Base-by-base conservation (phyloP, 2,797 vertebrate species). In the Poeciliopsis gracilis region DNA sequence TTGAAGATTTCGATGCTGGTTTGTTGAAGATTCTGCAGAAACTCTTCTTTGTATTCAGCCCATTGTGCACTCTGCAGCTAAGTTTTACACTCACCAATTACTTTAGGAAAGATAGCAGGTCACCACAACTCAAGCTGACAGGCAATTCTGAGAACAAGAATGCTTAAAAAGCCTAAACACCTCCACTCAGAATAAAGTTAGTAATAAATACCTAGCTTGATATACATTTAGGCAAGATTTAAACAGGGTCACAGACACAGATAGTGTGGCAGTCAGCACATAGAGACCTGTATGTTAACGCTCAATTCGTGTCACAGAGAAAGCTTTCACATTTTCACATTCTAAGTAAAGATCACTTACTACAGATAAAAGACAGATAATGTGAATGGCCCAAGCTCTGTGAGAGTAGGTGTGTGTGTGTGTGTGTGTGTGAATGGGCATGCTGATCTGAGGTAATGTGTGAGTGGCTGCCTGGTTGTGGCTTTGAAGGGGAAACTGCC, bases 11-110 rank as follows among this genome's bases (percentile, higher is more conserved):
- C 20, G 7, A 43, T 5, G 3, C 23, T 1, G 23, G 23, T 43
- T 43, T 83, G 83, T 86, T 85, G 83, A 86, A 82, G 78, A 70
- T 73, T n/a, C 55, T 81, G 53, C 72, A 77, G 69, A 75, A 53
- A 59, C 77, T 73, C 67, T 46, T 72, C 70, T 79, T 76, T 18
- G 25, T 53, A 77, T 87, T 87, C 77, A 85, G 81, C 83, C 85
- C 78, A 76, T 79, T 67, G 74, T 61, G 15, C 47, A 73, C 53
- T 72, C 66, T 83, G 82, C 77, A 75, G 82, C 84, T 77, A 57
- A 79, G 81, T 86, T 92, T 91, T 89, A 90, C 84, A 80, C 87
- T 90, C 80, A 84, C 83, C 84, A 88, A 87, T 90, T 90, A 93
- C 85, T 86, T 66, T 55, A 61, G 67, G 74, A 86, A 72, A 53